These are phyloP conservation scores for Pitta sordida DNA, from an alignment of 2,113 vertebrate species.

Conservation along the genomic window DNA sequence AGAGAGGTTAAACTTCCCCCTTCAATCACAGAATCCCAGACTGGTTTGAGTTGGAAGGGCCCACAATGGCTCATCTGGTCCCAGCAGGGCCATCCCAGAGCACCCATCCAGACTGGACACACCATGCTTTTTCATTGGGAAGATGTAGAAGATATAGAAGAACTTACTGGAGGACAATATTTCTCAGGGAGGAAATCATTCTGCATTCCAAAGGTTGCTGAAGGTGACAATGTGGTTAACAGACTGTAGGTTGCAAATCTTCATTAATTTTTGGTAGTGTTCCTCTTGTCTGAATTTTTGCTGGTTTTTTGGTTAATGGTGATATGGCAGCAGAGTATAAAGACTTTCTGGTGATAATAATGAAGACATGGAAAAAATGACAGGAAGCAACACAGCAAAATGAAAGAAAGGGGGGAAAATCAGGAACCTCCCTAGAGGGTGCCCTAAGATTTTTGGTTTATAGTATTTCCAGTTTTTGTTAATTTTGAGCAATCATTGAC, in stretches of 20 bases:
- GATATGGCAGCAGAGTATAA: not conserved
- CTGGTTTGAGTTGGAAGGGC: rapidly evolving
- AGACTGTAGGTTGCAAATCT: not conserved
- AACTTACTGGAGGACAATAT: not conserved
- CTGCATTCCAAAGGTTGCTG: not conserved
- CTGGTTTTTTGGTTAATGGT: not conserved
- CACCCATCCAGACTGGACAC: not conserved
- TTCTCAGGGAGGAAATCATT: not conserved
- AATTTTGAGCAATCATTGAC: not conserved
- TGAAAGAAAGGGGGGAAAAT: not conserved
- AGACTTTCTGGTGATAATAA: not conserved
- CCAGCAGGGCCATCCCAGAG: not conserved
- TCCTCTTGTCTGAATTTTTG: not conserved
- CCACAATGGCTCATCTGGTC: not conserved
- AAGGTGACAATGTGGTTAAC: not conserved
- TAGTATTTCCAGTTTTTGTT: not conserved
- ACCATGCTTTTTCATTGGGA: not conserved
- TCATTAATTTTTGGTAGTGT: not conserved
- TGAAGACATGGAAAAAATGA: not conserved
- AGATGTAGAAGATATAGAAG: not conserved
- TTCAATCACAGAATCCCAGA: rapidly evolving
- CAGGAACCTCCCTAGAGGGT: not conserved
- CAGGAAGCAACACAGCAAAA: not conserved
- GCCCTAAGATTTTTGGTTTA: not conserved
- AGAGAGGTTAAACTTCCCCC: not conserved